Conservation (phyloP, 2,797 vertebrate species). For the Anguilla marmorata region DNA sequence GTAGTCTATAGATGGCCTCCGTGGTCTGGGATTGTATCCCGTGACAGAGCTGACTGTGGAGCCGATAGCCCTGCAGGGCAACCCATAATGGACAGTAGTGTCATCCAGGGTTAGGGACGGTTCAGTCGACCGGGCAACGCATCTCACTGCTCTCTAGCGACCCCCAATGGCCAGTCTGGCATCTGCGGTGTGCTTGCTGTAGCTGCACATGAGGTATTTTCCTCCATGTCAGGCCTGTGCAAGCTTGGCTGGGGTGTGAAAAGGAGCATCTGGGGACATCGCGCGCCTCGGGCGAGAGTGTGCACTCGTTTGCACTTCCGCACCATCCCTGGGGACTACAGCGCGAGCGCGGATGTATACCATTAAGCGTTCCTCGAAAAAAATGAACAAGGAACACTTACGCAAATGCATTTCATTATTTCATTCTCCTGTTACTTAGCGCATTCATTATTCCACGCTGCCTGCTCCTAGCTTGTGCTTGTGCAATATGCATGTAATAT, state of each 20-base stretch:
- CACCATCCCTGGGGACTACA: background rate
- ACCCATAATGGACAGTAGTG: background rate
- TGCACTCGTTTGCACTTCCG: background rate
- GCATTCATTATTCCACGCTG: background rate
- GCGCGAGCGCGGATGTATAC: background rate
- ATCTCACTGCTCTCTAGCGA: background rate
- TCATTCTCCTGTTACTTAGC: background rate
- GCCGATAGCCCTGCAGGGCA: background rate
- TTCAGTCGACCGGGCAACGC: background rate
- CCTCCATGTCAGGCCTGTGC: background rate
- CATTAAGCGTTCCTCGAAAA: background rate
- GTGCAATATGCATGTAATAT: background rate
- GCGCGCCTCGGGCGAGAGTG: background rate
- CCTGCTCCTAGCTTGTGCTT: background rate
- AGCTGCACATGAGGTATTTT: too few relatives aligned
- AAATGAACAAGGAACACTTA: background rate
- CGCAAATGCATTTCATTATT: background rate
- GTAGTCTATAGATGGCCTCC: background rate
- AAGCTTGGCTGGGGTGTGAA: background rate
- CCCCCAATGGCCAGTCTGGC: background rate
- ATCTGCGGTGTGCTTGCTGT: background rate
- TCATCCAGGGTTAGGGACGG: background rate
- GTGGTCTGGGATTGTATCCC: background rate
- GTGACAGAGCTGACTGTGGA: background rate
- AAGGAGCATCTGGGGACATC: background rate